Base-by-base conservation (phyloP, 2,797 vertebrate species). In the Poecilia picta region DNA sequence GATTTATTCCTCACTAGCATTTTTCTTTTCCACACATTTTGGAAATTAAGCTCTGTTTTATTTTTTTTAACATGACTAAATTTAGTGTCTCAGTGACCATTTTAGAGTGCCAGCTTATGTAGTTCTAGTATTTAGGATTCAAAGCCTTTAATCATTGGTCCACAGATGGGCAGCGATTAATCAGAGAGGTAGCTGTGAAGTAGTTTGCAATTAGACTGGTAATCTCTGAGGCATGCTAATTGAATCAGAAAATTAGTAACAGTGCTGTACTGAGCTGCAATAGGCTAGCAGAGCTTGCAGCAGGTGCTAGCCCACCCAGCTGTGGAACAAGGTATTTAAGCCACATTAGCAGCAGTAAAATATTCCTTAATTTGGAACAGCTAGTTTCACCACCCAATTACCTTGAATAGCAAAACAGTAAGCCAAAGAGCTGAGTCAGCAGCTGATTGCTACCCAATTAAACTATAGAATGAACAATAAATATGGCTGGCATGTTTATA, bases 271-370 rank as follows among this genome's bases (percentile, higher is more conserved):
- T 74, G 96, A 96, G 94, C 96, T 96, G 97, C 98, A 99, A 99
- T 99, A 98, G 97, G 97, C 97, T 97, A 96, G 97, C 97, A 96
- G 96, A 95, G 97, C 95, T 97, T 98, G 97, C 97, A 99, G 98
- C 98, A 99, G 98, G 98, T 99, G 98, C 97, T 97, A 97, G 96
- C 96, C 96, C 96, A 97, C 97, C 99, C 97, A 97, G 97, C 97
- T 99, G 97, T 99, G 97, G 98, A 98, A 98, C 97, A 98, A 99
- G 97, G 98, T 99, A 99, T 99, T 99, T 99, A 98, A 98, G 97
- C 97, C 97, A 94, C 96, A 99, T 99, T 99, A 99, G 97, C 96
- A 95, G 95, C 96, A 97, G 96, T 97, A 96, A 97, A 98, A 98
- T 98, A 97, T 97, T 97, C 97, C 97, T 97, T 97, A 96, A 97